Percentiles rank a stretch among this genome's conserved stretches.
These are phyloP conservation scores for Prionailurus viverrinus DNA, from an alignment of 2,113 vertebrate genomes.

Conservation along the genomic window DNA sequence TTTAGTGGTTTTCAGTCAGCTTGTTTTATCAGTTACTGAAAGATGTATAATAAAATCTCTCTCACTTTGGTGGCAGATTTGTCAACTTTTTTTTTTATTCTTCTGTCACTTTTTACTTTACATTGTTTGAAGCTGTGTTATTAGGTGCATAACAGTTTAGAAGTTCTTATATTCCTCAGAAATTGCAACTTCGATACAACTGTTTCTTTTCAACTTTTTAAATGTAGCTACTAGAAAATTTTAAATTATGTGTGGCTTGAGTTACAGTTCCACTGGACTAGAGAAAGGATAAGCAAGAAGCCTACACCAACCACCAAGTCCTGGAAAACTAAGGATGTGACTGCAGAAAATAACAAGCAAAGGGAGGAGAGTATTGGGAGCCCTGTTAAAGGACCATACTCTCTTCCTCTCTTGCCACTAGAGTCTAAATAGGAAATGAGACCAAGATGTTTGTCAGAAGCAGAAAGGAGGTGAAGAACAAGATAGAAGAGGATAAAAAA, in stretches of 20 bases:
- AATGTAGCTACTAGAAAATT: slow-evolving; percentile 6
- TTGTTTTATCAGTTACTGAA: background rate
- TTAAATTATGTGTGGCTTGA: background rate
- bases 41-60: slow-evolving; percentile 30
- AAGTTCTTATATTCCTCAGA: background rate
- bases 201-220: background rate
- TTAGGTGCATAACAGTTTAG: background rate
- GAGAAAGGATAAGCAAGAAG: background rate
- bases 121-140: background rate
- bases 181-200: background rate
- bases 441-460: background rate
- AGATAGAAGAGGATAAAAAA: background rate
- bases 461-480: background rate
- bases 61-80: background rate
- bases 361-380: background rate
- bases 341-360: background rate
- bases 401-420: background rate
- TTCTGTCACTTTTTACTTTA: background rate
- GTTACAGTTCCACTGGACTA: background rate
- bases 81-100: background rate
- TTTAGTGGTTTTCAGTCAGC: slow-evolving; percentile 3
- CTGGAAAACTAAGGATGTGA: background rate
- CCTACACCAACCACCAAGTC: background rate
- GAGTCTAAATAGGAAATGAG: background rate
- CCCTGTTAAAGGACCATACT: background rate